Percentiles rank a stretch among this genome's conserved stretches.
phyloP scores from a whole-genome alignment of 2,797 vertebrate genomes.

The Sorex maritimensis region DNA sequence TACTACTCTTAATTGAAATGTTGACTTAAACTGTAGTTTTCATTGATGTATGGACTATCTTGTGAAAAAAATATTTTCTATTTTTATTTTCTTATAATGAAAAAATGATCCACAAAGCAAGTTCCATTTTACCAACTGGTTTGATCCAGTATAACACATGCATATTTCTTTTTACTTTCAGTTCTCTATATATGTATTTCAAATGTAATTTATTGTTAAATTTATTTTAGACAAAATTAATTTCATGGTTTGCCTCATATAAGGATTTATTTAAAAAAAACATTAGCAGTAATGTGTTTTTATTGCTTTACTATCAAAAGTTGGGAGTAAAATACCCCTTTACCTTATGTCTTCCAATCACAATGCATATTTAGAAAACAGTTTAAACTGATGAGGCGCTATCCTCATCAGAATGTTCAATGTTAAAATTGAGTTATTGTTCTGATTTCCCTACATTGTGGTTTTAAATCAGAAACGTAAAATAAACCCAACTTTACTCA shows the following conservation, averaged over 20 bases:
- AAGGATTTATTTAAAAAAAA: conserved; percentile 25
- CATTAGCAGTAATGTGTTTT: no score
- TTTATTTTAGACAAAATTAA: conserved; percentile 70
- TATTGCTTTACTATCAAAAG: conserved; percentile 70
- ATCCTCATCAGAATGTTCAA: conserved; percentile 68
- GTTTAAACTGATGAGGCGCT: conserved; percentile 80
- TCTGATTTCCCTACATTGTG: conserved; percentile 69
- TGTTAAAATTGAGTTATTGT: conserved; percentile 66
- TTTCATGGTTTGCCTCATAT: conserved; percentile 66
- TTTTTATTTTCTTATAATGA: conserved; percentile 63
- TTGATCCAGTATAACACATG: conserved; percentile 64
- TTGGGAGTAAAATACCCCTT: conserved; percentile 46
- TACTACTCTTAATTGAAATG: background rate
- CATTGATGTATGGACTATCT: background rate
- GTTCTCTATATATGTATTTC: conserved; percentile 71
- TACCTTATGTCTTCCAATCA: conserved; percentile 57
- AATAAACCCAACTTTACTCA: conserved; percentile 52
- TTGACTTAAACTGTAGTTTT: conserved; percentile 30
- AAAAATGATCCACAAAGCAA: background rate
- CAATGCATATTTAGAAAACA: conserved; percentile 75
- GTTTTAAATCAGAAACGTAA: conserved; percentile 74
- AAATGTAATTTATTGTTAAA: conserved; percentile 78
- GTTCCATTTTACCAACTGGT: conserved; percentile 55
- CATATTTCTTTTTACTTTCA: conserved; percentile 67
- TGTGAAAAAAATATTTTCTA: conserved; percentile 49